phyloP scores from a whole-genome alignment of 1,140 invertebrate species.

The Hylaeus anthracinus region DNA sequence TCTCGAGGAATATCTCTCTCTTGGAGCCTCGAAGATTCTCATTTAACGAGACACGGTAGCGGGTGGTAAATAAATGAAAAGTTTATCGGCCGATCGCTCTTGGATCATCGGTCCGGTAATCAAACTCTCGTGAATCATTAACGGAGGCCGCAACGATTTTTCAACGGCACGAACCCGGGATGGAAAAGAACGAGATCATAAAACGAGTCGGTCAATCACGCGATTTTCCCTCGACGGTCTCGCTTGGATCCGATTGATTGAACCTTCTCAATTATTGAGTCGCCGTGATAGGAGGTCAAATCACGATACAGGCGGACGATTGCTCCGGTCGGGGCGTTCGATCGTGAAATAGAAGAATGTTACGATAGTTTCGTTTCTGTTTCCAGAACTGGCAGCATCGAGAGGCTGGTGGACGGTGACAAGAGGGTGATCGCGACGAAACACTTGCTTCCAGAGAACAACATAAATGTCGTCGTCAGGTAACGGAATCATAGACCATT shows the following conservation, averaged over 20 bases:
- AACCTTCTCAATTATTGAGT: constrained; percentile 37
- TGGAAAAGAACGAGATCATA: constrained; percentile 14
- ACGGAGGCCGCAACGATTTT: constrained; percentile 24
- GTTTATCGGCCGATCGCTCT: neutral
- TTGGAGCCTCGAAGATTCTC: neutral
- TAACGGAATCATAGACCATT: constrained; percentile 58
- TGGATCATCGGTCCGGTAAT: neutral
- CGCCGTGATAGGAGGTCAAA: constrained; percentile 19
- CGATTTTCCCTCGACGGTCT: constrained; percentile 26
- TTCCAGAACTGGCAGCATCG: constrained; percentile 70
- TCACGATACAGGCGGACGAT: neutral
- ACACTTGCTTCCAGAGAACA: constrained; percentile 84
- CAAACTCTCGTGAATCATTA: constrained; percentile 24
- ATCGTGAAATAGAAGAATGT: neutral
- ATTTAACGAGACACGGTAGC: neutral
- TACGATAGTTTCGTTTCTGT: neutral
- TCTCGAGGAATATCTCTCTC: neutral
- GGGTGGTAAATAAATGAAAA: neutral
- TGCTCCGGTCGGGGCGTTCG: constrained; percentile 1
- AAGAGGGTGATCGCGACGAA: constrained; percentile 66
- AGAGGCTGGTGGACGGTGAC: constrained; percentile 68
- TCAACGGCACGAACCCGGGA: neutral
- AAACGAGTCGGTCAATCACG: constrained; percentile 33
- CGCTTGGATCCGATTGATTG: constrained; percentile 34
- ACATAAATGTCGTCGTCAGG: constrained; percentile 90